These are phyloP conservation scores for Rhagonycha fulva DNA, from an alignment of 2,888 invertebrate genomes.

Conservation along the genomic window DNA sequence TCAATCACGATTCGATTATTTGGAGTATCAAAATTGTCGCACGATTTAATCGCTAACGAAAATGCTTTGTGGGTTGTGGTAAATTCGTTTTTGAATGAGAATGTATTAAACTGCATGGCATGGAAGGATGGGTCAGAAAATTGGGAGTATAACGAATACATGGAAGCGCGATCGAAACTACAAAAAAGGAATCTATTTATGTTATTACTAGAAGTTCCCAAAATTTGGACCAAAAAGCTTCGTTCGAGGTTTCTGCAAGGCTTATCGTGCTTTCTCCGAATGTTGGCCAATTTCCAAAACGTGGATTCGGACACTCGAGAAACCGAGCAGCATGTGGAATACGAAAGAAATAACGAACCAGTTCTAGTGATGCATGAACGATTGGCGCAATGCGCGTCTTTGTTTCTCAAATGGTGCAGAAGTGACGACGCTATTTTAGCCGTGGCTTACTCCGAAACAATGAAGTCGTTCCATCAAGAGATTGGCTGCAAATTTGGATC, in stretches of 20 bases:
- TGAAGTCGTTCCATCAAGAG: constrained; percentile 69
- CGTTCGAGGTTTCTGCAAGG: constrained; percentile 87
- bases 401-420: constrained; percentile 88
- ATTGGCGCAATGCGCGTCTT: constrained; percentile 84
- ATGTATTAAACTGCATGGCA: constrained; percentile 74
- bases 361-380: constrained; percentile 97
- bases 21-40: constrained; percentile 92
- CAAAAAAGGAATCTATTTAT: constrained; percentile 92
- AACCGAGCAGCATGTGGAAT: constrained; percentile 96
- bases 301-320: constrained; percentile 80
- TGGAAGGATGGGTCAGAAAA: constrained; percentile 74
- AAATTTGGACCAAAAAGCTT: constrained; percentile 80
- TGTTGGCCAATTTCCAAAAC: constrained; percentile 92
- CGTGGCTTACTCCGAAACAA: constrained; percentile 76
- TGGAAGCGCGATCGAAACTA: constrained; percentile 89
- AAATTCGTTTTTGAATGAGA: constrained; percentile 88
- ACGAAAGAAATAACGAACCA: constrained; percentile 99
- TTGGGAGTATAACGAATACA: constrained; percentile 67
- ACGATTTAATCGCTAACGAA: constrained; percentile 86
- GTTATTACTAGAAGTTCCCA: constrained; percentile 80
- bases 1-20: constrained; percentile 96
- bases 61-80: constrained; percentile 89
- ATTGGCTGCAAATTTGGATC: constrained; percentile 54
- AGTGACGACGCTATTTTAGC: constrained; percentile 76
- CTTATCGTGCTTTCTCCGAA: constrained; percentile 74